phyloP scores from a whole-genome alignment of 2,797 vertebrate genomes.

The Phaenicophaeus curvirostris region DNA sequence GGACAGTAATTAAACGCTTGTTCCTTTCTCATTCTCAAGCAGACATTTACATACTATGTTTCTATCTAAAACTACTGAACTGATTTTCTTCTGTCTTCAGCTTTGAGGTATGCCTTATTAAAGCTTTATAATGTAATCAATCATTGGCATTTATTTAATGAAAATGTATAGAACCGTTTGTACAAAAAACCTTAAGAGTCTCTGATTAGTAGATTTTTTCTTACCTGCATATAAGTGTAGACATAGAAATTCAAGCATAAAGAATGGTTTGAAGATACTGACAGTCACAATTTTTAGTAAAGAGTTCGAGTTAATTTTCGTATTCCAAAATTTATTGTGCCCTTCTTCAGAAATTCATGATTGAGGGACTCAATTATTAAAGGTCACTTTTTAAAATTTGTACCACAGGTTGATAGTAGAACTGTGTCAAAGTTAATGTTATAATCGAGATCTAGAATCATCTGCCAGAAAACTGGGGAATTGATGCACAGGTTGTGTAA shows the following conservation, averaged over 20 bases:
- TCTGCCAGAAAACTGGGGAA: neutral
- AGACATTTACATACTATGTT: neutral
- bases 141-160: neutral
- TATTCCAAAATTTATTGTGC: neutral
- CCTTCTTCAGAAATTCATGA: neutral
- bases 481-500: neutral
- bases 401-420: neutral
- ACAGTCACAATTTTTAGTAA: neutral
- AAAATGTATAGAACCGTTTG: neutral
- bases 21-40: neutral
- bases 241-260: neutral
- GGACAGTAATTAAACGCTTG: neutral
- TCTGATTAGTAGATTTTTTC: neutral
- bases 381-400: neutral
- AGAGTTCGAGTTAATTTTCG: neutral
- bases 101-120: neutral
- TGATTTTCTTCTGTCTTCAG: neutral
- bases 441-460: neutral
- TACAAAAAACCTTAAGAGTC: neutral
- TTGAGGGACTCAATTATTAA: neutral
- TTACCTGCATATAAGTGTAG: neutral
- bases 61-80: neutral
- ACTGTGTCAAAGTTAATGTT: neutral
- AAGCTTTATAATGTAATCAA: neutral
- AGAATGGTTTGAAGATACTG: neutral